Percentiles rank a stretch among this genome's conserved stretches.
These are phyloP conservation scores for Coccyzus lansbergi DNA, from an alignment of 2,797 vertebrate species.

Conservation along the genomic window DNA sequence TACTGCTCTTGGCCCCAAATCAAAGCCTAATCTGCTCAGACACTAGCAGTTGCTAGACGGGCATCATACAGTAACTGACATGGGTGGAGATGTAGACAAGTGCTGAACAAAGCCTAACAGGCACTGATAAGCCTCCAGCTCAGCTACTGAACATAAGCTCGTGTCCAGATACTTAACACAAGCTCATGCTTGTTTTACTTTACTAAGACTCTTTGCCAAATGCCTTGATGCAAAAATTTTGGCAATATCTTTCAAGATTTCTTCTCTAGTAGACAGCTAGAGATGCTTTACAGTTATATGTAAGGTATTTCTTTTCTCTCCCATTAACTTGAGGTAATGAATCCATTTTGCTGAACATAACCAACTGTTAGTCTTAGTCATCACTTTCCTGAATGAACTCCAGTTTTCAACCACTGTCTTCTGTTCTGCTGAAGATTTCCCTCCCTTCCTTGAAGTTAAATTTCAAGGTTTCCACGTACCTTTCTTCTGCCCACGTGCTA, in stretches of 20 bases:
- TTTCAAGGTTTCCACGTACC: too few species aligned
- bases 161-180: neutral
- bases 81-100: neutral
- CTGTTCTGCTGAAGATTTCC: too few species aligned
- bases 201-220: too few species aligned
- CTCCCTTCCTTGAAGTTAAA: too few species aligned
- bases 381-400: too few species aligned
- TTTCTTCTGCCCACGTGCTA: too few species aligned
- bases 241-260: too few species aligned
- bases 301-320: neutral
- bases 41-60: neutral
- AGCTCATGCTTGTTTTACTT: neutral
- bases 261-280: too few species aligned
- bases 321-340: too few species aligned
- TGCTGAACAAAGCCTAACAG: neutral
- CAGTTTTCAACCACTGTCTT: too few species aligned
- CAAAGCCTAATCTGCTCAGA: neutral
- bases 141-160: neutral
- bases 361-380: neutral
- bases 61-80: neutral
- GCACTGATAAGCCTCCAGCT: neutral
- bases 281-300: too few species aligned
- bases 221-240: too few species aligned
- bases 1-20: neutral
- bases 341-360: neutral